phyloP scores from a whole-genome alignment of 2,113 vertebrate genomes.

The Oncorhynchus gorbuscha region DNA sequence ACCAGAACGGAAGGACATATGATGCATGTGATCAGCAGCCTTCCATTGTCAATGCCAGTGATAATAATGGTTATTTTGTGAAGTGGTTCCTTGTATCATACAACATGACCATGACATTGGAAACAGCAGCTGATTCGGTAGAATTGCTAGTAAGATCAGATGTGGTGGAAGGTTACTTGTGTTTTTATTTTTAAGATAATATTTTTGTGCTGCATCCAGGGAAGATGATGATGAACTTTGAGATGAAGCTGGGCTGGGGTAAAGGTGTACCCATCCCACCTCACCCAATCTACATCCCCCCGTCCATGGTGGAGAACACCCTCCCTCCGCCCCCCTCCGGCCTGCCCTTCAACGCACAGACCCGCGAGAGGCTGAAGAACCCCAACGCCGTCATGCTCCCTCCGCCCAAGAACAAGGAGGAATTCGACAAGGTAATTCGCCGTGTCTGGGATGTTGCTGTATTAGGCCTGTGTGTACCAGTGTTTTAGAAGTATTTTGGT shows the following conservation, averaged over 20 bases:
- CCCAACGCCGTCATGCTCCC: conserved; percentile 91
- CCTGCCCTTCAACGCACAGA: conserved; percentile 97
- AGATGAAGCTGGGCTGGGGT: conserved; percentile 99
- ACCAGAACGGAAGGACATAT: no score
- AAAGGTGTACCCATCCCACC: conserved; percentile 99
- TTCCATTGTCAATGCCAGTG: no score
- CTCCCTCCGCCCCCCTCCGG: conserved; percentile 96
- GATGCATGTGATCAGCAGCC: no score
- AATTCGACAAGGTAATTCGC: conserved; percentile 99
- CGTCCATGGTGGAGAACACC: conserved; percentile 99
- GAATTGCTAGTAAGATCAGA: not conserved
- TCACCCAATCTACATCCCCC: conserved; percentile 98
- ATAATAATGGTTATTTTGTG: no score
- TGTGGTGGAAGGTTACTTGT: no score
- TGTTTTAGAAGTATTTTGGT: conserved; percentile 28
- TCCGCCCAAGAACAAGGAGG: conserved; percentile 98
- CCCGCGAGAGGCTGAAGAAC: conserved; percentile 95
- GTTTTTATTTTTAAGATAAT: not conserved
- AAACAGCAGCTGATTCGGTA: not conserved
- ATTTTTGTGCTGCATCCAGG: conserved; percentile 67
- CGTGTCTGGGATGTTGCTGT: conserved; percentile 31
- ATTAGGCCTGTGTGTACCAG: conserved; percentile 39
- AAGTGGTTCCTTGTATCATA: no score
- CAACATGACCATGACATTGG: not conserved
- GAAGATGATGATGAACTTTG: conserved; percentile 99